These are phyloP conservation scores for Entomobrya multifasciata DNA, from an alignment of 2,888 invertebrate species.

Conservation along the genomic window DNA sequence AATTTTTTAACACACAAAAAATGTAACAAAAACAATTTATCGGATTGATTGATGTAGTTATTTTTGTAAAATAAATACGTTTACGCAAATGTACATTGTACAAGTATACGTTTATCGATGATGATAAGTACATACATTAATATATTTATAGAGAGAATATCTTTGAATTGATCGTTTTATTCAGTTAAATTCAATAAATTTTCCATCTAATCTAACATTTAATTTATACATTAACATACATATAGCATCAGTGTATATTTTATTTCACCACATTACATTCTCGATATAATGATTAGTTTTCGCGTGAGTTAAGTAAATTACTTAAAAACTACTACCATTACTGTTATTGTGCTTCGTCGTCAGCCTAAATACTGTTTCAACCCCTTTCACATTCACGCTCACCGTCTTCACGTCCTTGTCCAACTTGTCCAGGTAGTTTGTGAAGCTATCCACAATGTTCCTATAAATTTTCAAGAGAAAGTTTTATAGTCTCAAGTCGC, in stretches of 20 bases:
- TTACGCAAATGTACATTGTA: too few relatives aligned
- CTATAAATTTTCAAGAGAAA: slow-evolving; percentile 56
- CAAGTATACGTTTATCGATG: too few relatives aligned
- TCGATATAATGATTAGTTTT: background rate
- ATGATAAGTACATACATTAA: too few relatives aligned
- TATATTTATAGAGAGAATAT: too few relatives aligned
- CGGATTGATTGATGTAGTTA: too few relatives aligned
- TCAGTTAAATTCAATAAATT: background rate
- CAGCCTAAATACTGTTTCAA: slow-evolving; percentile 79
- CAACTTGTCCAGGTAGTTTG: slow-evolving; percentile 79
- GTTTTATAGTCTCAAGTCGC: slow-evolving; percentile 31
- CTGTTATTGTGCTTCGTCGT: slow-evolving; percentile 77
- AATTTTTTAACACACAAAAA: slow-evolving; percentile 35
- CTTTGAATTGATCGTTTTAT: background rate
- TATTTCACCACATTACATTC: too few relatives aligned
- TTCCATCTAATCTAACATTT: too few relatives aligned
- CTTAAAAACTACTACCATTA: slow-evolving; percentile 56
- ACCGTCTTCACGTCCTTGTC: slow-evolving; percentile 78
- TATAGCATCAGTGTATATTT: too few relatives aligned
- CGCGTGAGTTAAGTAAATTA: background rate
- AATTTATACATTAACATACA: too few relatives aligned
- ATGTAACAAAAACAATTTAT: slow-evolving; percentile 59
- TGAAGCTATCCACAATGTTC: slow-evolving; percentile 77
- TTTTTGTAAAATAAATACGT: too few relatives aligned
- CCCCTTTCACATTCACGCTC: slow-evolving; percentile 79